Evolutionary conservation across 2,797 vertebrate species (phyloP).

Genomic region (Pangasius mekongensis): DNA sequence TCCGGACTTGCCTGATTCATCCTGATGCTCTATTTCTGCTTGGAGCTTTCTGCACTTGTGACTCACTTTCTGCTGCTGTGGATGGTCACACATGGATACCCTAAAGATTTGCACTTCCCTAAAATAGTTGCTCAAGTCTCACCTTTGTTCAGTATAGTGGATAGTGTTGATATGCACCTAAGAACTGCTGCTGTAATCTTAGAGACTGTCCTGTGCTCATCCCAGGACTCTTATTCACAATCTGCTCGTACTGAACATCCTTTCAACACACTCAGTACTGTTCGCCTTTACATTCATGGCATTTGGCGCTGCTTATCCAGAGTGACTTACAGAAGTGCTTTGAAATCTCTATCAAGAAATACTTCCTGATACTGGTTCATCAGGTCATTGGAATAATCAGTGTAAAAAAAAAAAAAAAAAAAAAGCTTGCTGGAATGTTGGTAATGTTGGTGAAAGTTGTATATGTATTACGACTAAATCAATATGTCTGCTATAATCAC

Average conservation of each 20-base stretch:
- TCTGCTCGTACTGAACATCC: not conserved
- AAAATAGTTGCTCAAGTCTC: not conserved
- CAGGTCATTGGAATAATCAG: not conserved
- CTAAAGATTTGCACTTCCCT: slow-evolving; percentile 12
- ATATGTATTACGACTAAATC: not conserved
- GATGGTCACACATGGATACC: not conserved
- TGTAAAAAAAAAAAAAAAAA: too few species aligned
- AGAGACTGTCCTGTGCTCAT: not conserved
- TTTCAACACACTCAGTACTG: not conserved
- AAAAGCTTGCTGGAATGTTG: too few species aligned
- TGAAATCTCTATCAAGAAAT: not conserved
- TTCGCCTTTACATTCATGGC: not conserved
- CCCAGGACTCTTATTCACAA: not conserved
- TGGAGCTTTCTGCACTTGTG: slow-evolving; percentile 18
- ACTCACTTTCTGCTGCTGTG: slow-evolving; percentile 3
- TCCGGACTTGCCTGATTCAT: not conserved
- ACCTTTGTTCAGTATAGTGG: not conserved
- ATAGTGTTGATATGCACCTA: not conserved
- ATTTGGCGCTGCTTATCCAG: not conserved
- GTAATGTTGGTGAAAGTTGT: not conserved
- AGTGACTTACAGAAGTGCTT: not conserved
- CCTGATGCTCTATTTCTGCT: slow-evolving; percentile 5
- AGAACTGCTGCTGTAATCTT: not conserved
- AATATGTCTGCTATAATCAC: not conserved
- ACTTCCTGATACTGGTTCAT: not conserved